Evolutionary conservation across 2,797 vertebrate genomes (phyloP).

Genomic region (Thaleichthys pacificus): DNA sequence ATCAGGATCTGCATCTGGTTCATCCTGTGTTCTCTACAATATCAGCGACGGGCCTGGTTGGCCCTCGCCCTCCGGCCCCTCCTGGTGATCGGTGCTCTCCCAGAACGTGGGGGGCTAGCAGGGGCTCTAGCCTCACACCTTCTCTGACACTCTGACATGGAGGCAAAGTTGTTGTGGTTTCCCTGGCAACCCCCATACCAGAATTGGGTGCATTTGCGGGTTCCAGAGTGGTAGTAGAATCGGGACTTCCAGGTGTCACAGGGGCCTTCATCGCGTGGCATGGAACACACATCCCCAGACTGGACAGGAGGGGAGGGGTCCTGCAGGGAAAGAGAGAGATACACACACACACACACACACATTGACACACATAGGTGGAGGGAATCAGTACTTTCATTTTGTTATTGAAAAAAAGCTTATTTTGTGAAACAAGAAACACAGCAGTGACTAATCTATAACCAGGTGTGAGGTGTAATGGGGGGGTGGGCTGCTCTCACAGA

Average conservation of each 20-base stretch:
- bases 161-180: conserved; percentile 86
- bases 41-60: conserved; percentile 18
- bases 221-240: conserved; percentile 79
- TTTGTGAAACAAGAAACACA: too few relatives aligned
- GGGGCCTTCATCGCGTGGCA: conserved; percentile 82
- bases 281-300: conserved; percentile 67
- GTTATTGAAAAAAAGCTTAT: too few relatives aligned
- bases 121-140: conserved; percentile 59
- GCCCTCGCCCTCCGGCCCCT: conserved; percentile 38
- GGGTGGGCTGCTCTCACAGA: conserved; percentile 42
- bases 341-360: neutral
- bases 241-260: conserved; percentile 82
- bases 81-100: conserved; percentile 26
- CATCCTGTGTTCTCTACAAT: conserved; percentile 15
- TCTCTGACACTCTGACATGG: conserved; percentile 79
- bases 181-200: conserved; percentile 91
- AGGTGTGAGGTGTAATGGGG: neutral
- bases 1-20: neutral
- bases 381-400: too few relatives aligned
- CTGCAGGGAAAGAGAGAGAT: neutral
- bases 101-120: neutral
- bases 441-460: too few relatives aligned
- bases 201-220: conserved; percentile 83
- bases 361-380: neutral
- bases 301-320: conserved; percentile 19